These are phyloP conservation scores for Mormyrops attenuatus DNA, from an alignment of 2,797 vertebrate genomes.

Conservation along the genomic window DNA sequence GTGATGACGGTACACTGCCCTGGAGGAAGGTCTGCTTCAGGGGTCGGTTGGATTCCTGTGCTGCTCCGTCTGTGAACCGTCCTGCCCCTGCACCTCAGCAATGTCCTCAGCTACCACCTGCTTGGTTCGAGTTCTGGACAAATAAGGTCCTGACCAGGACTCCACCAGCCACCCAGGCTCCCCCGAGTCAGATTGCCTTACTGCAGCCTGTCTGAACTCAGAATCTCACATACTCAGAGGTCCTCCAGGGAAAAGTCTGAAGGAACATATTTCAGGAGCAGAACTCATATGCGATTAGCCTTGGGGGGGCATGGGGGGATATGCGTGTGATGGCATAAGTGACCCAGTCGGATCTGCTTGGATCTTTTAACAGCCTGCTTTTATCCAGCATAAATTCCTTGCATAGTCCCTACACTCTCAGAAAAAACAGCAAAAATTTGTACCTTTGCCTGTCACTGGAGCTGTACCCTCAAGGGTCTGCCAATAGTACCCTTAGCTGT, in stretches of 20 bases:
- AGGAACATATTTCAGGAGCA: constrained; percentile 30
- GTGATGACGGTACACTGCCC: background rate
- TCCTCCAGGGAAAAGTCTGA: background rate
- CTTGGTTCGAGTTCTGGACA: constrained; percentile 42
- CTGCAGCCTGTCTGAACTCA: constrained; percentile 25
- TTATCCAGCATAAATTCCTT: background rate
- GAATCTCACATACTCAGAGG: constrained; percentile 18
- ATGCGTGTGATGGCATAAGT: background rate
- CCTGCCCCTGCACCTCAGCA: constrained; percentile 26
- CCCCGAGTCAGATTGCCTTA: constrained; percentile 40
- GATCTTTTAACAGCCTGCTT: background rate
- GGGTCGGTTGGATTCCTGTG: background rate
- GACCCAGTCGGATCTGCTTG: too few species aligned
- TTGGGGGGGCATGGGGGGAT: background rate
- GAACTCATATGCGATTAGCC: background rate
- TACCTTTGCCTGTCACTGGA: background rate
- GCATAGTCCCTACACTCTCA: background rate
- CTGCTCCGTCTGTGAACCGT: constrained; percentile 33
- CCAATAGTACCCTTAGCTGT: background rate
- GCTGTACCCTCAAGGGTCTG: background rate
- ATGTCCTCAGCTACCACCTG: constrained; percentile 32
- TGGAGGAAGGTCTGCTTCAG: background rate
- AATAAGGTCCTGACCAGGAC: constrained; percentile 49
- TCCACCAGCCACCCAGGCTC: constrained; percentile 22
- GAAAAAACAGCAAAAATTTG: background rate